These are phyloP conservation scores for Helobdella robusta DNA, from an alignment of 2,888 invertebrate genomes.

Conservation along the genomic window DNA sequence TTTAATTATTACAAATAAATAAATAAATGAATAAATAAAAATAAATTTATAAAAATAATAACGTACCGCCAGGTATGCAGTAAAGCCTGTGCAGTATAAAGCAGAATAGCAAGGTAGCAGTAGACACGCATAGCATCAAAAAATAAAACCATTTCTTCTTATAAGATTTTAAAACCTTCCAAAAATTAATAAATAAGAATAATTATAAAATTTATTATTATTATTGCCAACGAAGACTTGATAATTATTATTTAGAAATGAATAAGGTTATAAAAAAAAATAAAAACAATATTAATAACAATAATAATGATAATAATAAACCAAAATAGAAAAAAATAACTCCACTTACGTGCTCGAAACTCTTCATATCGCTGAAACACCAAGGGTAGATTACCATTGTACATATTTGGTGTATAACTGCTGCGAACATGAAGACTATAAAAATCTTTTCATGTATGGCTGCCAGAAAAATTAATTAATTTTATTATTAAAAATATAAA, in stretches of 20 bases:
- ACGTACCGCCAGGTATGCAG: constrained; percentile 78
- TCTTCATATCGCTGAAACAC: too few relatives aligned
- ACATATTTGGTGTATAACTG: constrained; percentile 76
- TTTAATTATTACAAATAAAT: too few relatives aligned
- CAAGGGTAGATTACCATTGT: too few relatives aligned
- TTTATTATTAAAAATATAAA: constrained; percentile 13
- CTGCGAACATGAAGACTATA: constrained; percentile 72
- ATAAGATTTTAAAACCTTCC: constrained; percentile 29
- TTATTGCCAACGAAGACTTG: too few relatives aligned
- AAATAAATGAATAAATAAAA: constrained; percentile 21
- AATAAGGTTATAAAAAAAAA: too few relatives aligned
- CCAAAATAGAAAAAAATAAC: too few relatives aligned
- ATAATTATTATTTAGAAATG: too few relatives aligned
- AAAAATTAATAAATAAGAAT: neutral
- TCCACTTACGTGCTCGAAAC: too few relatives aligned
- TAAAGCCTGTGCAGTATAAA: constrained; percentile 78
- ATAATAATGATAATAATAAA: too few relatives aligned
- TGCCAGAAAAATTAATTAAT: constrained; percentile 31
- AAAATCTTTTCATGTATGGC: constrained; percentile 65
- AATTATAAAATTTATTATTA: too few relatives aligned
- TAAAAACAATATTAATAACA: too few relatives aligned
- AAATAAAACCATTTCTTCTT: constrained; percentile 49
- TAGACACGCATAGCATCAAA: constrained; percentile 62
- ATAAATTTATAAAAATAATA: neutral
- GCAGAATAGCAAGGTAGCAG: constrained; percentile 72